These are phyloP conservation scores for Cercopithecus neglectus DNA, from an alignment of 2,797 vertebrate species.

Conservation along the genomic window DNA sequence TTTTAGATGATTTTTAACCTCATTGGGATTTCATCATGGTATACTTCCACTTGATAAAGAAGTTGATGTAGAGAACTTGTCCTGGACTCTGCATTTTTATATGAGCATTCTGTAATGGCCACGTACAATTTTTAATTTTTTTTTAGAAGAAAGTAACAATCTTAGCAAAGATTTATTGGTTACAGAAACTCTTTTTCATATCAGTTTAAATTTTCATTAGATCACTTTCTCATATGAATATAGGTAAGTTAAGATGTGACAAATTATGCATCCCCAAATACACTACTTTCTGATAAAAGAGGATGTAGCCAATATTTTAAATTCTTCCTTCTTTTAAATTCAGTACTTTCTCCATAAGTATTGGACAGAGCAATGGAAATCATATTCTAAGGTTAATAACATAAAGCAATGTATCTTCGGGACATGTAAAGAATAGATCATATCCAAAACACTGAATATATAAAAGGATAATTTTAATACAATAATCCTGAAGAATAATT, in stretches of 20 bases:
- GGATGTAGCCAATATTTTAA: background rate
- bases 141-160: background rate
- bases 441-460: background rate
- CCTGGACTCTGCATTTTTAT: background rate
- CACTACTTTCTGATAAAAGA: background rate
- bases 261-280: background rate
- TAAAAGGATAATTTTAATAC: background rate
- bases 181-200: background rate
- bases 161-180: background rate
- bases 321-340: background rate
- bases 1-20: background rate
- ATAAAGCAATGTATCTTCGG: background rate
- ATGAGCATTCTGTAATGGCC: background rate
- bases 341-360: background rate
- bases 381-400: background rate
- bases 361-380: background rate
- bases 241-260: background rate
- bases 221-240: background rate
- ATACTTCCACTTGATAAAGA: background rate
- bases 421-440: background rate
- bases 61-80: background rate
- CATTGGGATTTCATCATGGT: background rate
- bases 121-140: background rate
- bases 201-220: background rate
- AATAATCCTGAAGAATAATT: background rate